phyloP scores from a whole-genome alignment of 2,797 vertebrate species.

The Rhinogobio ventralis region DNA sequence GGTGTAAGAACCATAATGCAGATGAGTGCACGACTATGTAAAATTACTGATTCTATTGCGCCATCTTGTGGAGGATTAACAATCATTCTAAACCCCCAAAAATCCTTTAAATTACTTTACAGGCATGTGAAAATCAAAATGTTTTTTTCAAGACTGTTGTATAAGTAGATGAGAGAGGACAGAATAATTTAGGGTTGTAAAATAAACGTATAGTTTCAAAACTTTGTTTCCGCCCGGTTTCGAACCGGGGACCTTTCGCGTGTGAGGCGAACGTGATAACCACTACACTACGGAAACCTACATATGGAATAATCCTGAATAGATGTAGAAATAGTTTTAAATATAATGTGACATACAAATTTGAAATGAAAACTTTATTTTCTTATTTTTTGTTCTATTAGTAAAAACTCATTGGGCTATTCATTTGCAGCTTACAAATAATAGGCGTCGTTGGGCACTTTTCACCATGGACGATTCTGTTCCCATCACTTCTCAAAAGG shows the following conservation, averaged over 20 bases:
- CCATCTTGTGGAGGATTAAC: slow-evolving; percentile 24
- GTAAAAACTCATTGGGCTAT: not conserved
- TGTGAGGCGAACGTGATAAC: slow-evolving; percentile 52
- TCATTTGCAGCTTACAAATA: not conserved
- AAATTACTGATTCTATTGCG: slow-evolving; percentile 1
- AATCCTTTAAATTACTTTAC: not conserved
- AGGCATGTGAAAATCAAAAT: not conserved
- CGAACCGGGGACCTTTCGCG: slow-evolving; percentile 51
- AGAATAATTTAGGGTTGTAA: not conserved
- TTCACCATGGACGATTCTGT: not conserved
- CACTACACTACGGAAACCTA: slow-evolving; percentile 44
- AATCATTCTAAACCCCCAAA: not conserved
- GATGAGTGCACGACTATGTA: not conserved
- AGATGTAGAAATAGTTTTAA: not conserved
- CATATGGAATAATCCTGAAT: fast-evolving
- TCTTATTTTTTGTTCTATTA: not conserved
- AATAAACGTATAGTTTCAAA: not conserved
- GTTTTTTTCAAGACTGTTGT: not conserved
- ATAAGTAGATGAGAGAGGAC: not conserved
- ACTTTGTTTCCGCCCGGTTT: slow-evolving; percentile 44
- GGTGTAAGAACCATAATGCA: not conserved
- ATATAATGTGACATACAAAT: not conserved
- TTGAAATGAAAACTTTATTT: not conserved
- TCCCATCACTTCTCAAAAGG: not conserved
- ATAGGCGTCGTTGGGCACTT: not conserved